Base-by-base conservation (phyloP, 2,113 vertebrate species). In the Pachycephala philippinensis region DNA sequence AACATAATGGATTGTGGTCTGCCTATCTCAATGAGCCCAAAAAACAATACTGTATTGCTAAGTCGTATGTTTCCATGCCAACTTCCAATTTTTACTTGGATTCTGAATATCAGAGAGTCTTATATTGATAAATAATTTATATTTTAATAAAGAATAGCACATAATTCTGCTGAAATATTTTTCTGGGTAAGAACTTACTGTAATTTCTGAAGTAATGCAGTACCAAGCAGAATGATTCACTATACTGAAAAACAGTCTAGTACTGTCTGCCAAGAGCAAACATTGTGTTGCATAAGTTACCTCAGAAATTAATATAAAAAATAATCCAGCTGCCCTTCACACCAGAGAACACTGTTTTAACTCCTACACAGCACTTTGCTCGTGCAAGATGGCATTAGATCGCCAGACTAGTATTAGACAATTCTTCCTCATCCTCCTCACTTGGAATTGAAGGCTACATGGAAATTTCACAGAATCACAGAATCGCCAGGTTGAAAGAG, bases 241-340 rank as follows among this genome's bases (percentile, higher is more conserved):
- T 69, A 65, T 2, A 60, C 18, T 92, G 49, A 92, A 89, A 95
- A 74, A 94, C 8, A 65, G 45, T 39, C 74, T 49, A 63, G 66
- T 44, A 50, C 40, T 76, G 45, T 22, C 70, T 93, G 75, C 66
- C 0, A 0, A 90, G 28, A 86, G 79, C 75, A 92, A 92, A 86
- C 20, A 42, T 2, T 30, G 33, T 44, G 49, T 77, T 92, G 79
- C 24, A 0, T 63, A 95, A 92, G 60, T 66, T 54, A 87, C 39
- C 47, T 95, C 72, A 59, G 72, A 90, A 95, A 96, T 93, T 81
- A 86, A 89, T 86, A 70, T 12, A 59, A 89, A 91, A 90, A 74
- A 69, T n/a, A 96, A 92, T 81, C 76, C 89, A 90, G 27, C 64
- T 95, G 69, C 60, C 80, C 86, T 95, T 81, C 75, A 86, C 39